Percentiles rank a stretch among this genome's conserved stretches.
Conservation (phyloP, 92 coral and sea anemone genomes). For the Umimayanthus chanpuru region DNA sequence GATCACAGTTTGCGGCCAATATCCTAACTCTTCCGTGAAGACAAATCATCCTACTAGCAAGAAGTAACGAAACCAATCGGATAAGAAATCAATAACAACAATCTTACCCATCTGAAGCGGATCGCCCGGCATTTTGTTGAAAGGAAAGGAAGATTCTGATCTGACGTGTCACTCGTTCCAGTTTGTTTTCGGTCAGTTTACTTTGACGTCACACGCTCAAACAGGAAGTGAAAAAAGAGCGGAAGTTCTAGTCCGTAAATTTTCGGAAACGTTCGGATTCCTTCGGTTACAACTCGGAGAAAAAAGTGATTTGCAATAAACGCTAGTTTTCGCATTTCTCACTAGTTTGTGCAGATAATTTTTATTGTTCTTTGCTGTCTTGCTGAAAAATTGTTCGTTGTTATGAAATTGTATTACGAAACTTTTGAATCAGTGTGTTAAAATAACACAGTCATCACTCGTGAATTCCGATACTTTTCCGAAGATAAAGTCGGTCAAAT, state of each 20-base stretch:
- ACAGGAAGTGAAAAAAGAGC: neutral
- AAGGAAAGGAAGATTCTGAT: slow-evolving; percentile 54
- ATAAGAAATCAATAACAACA: neutral
- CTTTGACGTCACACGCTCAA: neutral
- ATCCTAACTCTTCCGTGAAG: slow-evolving; percentile 31
- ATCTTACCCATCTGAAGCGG: slow-evolving; percentile 87
- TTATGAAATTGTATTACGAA: too few species aligned
- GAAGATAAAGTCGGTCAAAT: neutral
- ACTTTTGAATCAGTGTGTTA: too few species aligned
- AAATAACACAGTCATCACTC: neutral
- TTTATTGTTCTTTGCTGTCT: neutral
- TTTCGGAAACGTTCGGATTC: slow-evolving; percentile 28
- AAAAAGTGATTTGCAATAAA: neutral
- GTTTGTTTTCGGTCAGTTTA: slow-evolving; percentile 46
- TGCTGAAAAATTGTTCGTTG: neutral
- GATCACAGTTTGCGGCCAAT: slow-evolving; percentile 42
- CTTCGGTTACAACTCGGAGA: neutral
- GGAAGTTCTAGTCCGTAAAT: neutral
- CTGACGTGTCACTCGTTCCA: slow-evolving; percentile 84
- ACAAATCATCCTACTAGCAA: neutral
- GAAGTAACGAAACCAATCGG: neutral
- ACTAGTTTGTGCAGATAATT: neutral
- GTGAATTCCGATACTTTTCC: slow-evolving; percentile 42
- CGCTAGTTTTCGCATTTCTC: neutral
- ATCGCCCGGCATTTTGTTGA: slow-evolving; percentile 89